A percentile compares a stretch with the other conserved stretches of the same genome.
Conservation (phyloP, 2,113 vertebrate genomes). For the Rallus limicola region DNA sequence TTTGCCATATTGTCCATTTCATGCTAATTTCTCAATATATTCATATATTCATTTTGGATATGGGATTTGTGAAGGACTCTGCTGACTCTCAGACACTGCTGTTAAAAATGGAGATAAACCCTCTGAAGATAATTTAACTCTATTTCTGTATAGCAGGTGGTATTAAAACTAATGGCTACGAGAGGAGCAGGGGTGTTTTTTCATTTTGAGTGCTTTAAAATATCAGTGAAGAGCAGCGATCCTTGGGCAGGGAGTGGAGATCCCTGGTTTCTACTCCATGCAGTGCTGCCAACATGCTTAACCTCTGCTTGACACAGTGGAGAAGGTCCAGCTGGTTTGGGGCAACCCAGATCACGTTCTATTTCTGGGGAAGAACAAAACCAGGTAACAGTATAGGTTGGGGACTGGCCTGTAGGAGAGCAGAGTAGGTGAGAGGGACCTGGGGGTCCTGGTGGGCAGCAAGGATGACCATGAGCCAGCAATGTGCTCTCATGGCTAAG, state of each 20-base stretch:
- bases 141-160: neutral
- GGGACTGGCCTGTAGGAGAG: no score
- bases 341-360: neutral
- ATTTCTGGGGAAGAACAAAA: no score
- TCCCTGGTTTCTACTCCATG: neutral
- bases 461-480: no score
- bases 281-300: neutral
- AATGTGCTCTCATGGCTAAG: no score
- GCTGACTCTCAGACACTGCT: neutral
- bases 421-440: no score
- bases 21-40: constrained; percentile 35
- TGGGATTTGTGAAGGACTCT: neutral
- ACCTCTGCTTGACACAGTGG: neutral
- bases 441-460: no score
- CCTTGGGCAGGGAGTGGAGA: neutral
- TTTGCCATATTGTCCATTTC: constrained; percentile 22
- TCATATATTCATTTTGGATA: neutral
- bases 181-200: neutral
- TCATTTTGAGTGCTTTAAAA: neutral
- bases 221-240: neutral
- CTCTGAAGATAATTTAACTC: constrained; percentile 9
- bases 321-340: neutral
- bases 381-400: no score
- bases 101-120: constrained; percentile 40
- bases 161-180: neutral